Percentiles rank a stretch among this genome's conserved stretches.
These are phyloP conservation scores for Actinemys pallida DNA, from an alignment of 2,113 vertebrate genomes.

Conservation along the genomic window DNA sequence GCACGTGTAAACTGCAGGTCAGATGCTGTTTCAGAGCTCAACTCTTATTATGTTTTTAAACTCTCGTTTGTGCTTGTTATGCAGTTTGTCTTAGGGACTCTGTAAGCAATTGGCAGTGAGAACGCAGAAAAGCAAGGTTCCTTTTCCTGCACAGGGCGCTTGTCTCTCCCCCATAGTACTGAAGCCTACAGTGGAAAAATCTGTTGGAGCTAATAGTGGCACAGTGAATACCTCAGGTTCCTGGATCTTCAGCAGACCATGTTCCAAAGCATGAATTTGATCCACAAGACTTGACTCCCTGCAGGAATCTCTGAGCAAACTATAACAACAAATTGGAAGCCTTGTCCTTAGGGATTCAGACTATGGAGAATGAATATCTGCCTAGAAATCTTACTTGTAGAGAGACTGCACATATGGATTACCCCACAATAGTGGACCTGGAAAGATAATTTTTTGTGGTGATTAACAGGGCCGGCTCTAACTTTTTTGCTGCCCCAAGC, in stretches of 20 bases:
- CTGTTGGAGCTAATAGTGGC: background rate
- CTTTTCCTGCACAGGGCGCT: background rate
- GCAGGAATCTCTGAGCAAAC: background rate
- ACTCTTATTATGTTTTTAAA: background rate
- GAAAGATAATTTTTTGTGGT: background rate
- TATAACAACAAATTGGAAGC: background rate
- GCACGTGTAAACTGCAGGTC: background rate
- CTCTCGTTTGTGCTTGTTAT: background rate
- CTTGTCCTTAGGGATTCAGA: background rate
- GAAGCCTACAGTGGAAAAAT: background rate
- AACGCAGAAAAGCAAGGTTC: background rate
- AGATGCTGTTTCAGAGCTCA: background rate
- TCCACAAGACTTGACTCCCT: background rate
- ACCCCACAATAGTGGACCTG: background rate
- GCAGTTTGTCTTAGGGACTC: background rate
- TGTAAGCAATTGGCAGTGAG: constrained; percentile 11
- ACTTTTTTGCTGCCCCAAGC: too few relatives aligned
- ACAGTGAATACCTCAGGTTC: background rate
- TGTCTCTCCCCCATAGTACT: background rate
- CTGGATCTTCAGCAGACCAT: background rate
- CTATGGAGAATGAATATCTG: background rate
- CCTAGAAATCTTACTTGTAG: background rate
- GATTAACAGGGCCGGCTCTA: background rate
- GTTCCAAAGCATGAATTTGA: background rate
- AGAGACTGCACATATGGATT: background rate